Evolutionary conservation across 2,113 vertebrate genomes (phyloP).

Genomic region (Merops nubicus): DNA sequence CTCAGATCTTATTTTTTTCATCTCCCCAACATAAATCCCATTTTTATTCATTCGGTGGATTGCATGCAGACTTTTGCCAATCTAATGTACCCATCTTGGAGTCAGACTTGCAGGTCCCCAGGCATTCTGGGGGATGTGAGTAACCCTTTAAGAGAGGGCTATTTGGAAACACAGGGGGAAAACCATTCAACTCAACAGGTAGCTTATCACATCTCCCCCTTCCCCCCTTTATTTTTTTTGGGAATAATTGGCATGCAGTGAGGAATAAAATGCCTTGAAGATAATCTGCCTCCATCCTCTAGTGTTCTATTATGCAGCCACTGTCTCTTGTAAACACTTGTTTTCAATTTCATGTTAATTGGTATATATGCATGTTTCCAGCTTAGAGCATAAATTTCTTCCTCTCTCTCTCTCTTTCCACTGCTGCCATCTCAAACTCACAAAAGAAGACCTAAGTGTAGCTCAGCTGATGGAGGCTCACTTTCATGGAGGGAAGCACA

Average conservation of each 20-base stretch:
- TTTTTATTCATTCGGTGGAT: neutral
- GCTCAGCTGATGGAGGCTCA: neutral
- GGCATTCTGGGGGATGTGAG: neutral
- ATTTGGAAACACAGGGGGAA: neutral
- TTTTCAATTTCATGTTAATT: neutral
- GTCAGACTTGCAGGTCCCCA: neutral
- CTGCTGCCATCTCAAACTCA: neutral
- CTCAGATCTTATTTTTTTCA: neutral
- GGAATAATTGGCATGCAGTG: neutral
- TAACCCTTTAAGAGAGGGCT: neutral
- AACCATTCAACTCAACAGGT: neutral
- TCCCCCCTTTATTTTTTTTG: too few relatives aligned
- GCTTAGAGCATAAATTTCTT: neutral
- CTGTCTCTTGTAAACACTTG: neutral
- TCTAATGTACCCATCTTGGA: neutral
- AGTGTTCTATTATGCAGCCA: neutral
- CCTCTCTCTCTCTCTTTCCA: neutral
- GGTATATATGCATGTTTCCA: neutral
- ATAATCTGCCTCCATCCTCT: neutral
- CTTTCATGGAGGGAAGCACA: neutral
- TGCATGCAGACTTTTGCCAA: neutral
- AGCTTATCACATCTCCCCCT: fast-evolving
- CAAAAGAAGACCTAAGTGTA: neutral
- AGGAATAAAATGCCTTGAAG: neutral
- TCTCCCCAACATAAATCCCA: neutral